Conservation (phyloP, 2,797 vertebrate genomes). For the Eidolon dupreanum region DNA sequence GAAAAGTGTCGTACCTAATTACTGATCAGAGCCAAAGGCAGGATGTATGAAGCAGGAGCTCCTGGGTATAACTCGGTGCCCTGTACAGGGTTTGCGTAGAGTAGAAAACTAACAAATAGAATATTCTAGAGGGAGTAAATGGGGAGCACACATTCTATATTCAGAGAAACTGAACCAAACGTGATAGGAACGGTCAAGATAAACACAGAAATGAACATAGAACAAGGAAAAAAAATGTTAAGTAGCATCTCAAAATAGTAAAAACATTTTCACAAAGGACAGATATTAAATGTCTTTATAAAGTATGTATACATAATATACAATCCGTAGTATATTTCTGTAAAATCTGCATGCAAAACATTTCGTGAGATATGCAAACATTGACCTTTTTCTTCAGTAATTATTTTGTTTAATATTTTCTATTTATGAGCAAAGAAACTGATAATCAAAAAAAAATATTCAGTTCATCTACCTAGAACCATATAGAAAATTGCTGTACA, state of each 20-base stretch:
- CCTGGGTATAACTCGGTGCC: neutral
- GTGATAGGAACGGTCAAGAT: neutral
- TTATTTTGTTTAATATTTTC: neutral
- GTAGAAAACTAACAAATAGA: neutral
- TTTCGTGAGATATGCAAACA: neutral
- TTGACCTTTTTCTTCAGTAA: neutral
- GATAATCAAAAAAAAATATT: neutral
- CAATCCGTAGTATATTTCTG: neutral
- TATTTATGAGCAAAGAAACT: neutral
- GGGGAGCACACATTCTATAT: neutral
- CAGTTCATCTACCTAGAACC: neutral
- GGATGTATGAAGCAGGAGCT: neutral
- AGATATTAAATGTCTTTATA: neutral
- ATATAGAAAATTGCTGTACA: neutral
- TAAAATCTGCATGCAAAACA: neutral
- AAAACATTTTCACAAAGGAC: neutral
- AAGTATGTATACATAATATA: neutral
- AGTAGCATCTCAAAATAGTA: neutral
- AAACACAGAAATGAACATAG: neutral
- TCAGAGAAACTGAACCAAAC: neutral
- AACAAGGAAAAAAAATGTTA: neutral
- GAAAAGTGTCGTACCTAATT: conserved; percentile 68
- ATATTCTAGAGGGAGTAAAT: neutral
- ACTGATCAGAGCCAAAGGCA: neutral
- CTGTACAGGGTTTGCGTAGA: neutral